Percentiles rank a stretch among this genome's conserved stretches.
Evolutionary conservation across 2,888 invertebrate species (phyloP).

Genomic region (Octonoba sinensis): DNA sequence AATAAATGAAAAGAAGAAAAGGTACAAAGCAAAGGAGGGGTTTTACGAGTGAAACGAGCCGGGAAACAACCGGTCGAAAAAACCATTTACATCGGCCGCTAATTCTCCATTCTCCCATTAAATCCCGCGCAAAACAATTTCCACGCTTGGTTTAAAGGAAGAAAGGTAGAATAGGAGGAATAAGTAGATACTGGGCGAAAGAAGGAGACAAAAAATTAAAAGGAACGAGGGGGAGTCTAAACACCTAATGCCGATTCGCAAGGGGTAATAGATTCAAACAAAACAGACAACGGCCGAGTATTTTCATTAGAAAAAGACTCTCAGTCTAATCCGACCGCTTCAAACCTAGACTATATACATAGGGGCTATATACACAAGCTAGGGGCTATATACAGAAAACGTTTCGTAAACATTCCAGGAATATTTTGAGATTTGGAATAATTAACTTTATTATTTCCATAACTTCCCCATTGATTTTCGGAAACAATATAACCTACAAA

Average conservation of each 20-base stretch:
- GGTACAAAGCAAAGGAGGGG: slow-evolving; percentile 22
- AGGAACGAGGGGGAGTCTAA: slow-evolving; percentile 35
- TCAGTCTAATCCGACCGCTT: slow-evolving; percentile 17
- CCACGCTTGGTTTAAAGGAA: slow-evolving; percentile 52
- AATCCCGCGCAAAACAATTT: slow-evolving; percentile 53
- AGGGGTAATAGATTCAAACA: slow-evolving; percentile 54
- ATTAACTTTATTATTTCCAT: too few species aligned
- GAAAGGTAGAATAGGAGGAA: slow-evolving; percentile 7
- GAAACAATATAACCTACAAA: too few species aligned
- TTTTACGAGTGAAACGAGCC: slow-evolving; percentile 52
- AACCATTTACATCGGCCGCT: slow-evolving; percentile 57
- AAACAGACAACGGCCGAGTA: slow-evolving; percentile 35
- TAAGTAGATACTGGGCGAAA: slow-evolving; percentile 13
- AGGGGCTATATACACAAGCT: too few species aligned
- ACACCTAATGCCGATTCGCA: slow-evolving; percentile 57
- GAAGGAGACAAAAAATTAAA: slow-evolving; percentile 30
- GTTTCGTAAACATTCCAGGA: too few species aligned
- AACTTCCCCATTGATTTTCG: too few species aligned
- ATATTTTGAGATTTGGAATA: too few species aligned
- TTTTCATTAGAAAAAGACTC: slow-evolving; percentile 49
- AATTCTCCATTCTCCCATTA: slow-evolving; percentile 49
- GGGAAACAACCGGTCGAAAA: slow-evolving; percentile 47
- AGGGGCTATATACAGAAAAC: too few species aligned
- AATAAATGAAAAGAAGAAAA: slow-evolving; percentile 24
- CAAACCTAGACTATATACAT: too few species aligned